Evolutionary conservation across 2,797 vertebrate genomes (phyloP), one percentile per base, ranked within the genome.

Genomic region (Mionectes olivaceus): DNA sequence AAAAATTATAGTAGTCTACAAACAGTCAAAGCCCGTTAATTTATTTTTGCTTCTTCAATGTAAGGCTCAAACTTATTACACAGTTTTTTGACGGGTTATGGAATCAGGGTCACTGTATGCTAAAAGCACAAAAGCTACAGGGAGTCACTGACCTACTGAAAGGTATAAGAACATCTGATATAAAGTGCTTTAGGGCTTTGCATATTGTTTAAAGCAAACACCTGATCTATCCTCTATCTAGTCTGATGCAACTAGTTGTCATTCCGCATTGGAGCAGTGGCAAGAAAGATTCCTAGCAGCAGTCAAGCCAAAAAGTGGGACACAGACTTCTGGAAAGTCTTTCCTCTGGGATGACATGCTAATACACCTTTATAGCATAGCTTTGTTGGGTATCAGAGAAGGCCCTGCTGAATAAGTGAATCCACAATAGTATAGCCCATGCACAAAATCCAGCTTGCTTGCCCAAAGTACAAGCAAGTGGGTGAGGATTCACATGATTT

Each of bases 41-140:
- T 82, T 78, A 52, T 87, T 94, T 94, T 64, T 65, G 61, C 88
- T 92, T 85, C n/a, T 53, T 65, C 82, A 74, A 37, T 57, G 22
- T 37, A 82, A 95, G 39, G 33, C 19, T 77, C 19, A 70, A 56
- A 10, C 4, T 74, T 33, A 28, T 60, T 64, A 19, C 11, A 21
- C 13, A 12, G 5, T 11, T 83, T 77, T 77, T 65, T 70, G 21
- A 25, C 7, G 1, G 10, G 10, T 73, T 71, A 53, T 59, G 22
- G 7, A 30, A 47, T 74, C 61, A 57, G 19, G 64, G 59, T 37
- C 25, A 35, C 56, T 39, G 13, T 7, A 5, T 25, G 49, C 30
- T 52, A 46, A 71, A 91, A 77, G 60, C 37, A 39, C 25, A 64
- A 68, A 95, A 92, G 44, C 35, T 81, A 60, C 41, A 69, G 57